phyloP scores from a whole-genome alignment of 2,888 invertebrate species.

The Nephrocerus scutellatus region DNA sequence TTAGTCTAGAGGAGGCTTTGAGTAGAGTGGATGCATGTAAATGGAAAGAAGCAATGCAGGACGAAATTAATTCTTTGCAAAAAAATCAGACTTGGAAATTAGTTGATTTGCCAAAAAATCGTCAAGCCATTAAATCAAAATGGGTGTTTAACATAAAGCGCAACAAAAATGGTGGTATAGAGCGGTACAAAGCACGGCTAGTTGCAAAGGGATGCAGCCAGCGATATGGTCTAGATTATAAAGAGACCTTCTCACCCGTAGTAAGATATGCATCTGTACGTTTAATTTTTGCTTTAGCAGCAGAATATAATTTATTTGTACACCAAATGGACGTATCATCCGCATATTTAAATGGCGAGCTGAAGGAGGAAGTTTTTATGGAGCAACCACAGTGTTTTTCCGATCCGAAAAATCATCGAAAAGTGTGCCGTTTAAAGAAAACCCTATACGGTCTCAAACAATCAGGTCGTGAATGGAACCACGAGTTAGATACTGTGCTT shows the following conservation, averaged over 20 bases:
- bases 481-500: too few relatives aligned
- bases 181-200: constrained; percentile 19
- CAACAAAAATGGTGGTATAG: constrained; percentile 14
- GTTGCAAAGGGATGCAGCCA: constrained; percentile 19
- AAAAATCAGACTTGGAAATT: constrained; percentile 19
- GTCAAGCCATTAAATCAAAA: constrained; percentile 16
- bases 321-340: constrained; percentile 21
- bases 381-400: constrained; percentile 17
- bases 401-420: too few relatives aligned
- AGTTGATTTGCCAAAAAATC: constrained; percentile 16
- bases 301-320: constrained; percentile 15
- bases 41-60: constrained; percentile 20
- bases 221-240: constrained; percentile 16
- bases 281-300: constrained; percentile 18
- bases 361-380: constrained; percentile 19
- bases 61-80: constrained; percentile 16
- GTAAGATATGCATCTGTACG: constrained; percentile 18
- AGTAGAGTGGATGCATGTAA: constrained; percentile 10
- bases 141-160: constrained; percentile 20
- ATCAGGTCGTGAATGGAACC: too few relatives aligned
- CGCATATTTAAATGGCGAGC: constrained; percentile 20
- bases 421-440: too few relatives aligned
- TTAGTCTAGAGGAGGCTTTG: constrained; percentile 14
- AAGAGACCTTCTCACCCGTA: constrained; percentile 22
- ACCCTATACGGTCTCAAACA: too few relatives aligned